These are phyloP conservation scores for Heliocidaris tuberculata DNA, from an alignment of 35 echinoderm and acorn worm genomes.

Conservation along the genomic window DNA sequence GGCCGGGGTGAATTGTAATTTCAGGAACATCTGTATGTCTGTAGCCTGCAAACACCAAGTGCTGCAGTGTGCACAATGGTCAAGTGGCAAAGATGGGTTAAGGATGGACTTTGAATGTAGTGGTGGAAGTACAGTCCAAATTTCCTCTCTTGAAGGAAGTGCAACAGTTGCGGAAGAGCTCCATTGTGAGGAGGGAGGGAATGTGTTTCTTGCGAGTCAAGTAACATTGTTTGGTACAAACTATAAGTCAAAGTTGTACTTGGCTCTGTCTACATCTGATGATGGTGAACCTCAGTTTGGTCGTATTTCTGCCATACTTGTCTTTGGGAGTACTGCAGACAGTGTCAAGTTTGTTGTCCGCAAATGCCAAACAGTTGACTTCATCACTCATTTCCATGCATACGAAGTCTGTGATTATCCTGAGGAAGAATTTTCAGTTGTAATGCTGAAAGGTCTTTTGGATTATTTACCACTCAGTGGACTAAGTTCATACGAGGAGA, in stretches of 20 bases:
- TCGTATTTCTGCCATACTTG: not conserved
- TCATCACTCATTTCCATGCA: not conserved
- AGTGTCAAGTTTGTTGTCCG: conserved; percentile 27
- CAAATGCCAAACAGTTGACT: not conserved
- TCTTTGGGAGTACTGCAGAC: not conserved
- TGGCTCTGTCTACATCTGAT: not conserved
- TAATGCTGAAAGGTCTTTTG: not conserved
- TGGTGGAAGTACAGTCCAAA: conserved; percentile 19
- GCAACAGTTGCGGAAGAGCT: not conserved
- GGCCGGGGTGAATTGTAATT: conserved; percentile 66
- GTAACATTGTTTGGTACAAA: conserved; percentile 5
- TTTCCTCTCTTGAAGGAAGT: conserved; percentile 2
- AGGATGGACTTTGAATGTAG: conserved; percentile 46
- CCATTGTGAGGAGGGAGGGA: not conserved
- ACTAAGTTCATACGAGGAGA: not conserved
- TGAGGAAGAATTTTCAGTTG: not conserved
- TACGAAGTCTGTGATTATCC: not conserved
- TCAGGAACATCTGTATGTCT: conserved; percentile 69
- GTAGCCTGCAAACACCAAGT: conserved; percentile 71
- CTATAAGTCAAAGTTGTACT: conserved; percentile 13
- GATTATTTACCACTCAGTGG: not conserved
- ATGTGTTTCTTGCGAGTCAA: conserved; percentile 7
- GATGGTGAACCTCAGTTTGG: conserved; percentile 12
- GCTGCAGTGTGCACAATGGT: conserved; percentile 58
- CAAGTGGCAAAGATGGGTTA: not conserved